A percentile compares a stretch with the other conserved stretches of the same genome.
These are phyloP conservation scores for Protophormia terraenovae DNA, from an alignment of 2,888 invertebrate species.

Conservation along the genomic window DNA sequence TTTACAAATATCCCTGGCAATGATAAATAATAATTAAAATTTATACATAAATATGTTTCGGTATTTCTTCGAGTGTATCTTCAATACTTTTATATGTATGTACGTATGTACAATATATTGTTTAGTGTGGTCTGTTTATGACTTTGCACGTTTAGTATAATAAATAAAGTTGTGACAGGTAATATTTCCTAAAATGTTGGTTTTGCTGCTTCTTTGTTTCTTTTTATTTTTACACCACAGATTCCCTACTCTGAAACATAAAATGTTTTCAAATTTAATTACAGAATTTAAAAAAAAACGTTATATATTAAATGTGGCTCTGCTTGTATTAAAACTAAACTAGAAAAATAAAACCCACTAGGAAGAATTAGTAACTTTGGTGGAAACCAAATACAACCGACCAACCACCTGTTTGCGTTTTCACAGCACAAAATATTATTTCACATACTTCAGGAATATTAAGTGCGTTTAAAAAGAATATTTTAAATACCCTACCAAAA, in stretches of 20 bases:
- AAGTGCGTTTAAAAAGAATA: neutral
- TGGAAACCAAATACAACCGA: slow-evolving; percentile 12
- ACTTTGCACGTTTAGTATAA: slow-evolving; percentile 50
- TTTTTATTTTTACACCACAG: neutral
- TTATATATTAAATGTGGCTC: slow-evolving; percentile 17
- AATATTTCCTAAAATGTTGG: slow-evolving; percentile 49
- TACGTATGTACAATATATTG: too few relatives aligned
- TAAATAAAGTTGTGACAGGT: slow-evolving; percentile 68
- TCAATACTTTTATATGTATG: neutral
- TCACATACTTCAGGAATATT: neutral
- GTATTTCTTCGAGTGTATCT: slow-evolving; percentile 25
- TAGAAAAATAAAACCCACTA: neutral
- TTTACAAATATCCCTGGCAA: too few relatives aligned
- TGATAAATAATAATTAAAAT: too few relatives aligned
- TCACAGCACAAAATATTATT: neutral
- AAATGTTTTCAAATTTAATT: slow-evolving; percentile 62
- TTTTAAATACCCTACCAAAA: neutral
- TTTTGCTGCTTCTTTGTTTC: neutral
- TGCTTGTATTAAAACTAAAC: slow-evolving; percentile 16
- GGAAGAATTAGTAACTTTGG: slow-evolving; percentile 20
- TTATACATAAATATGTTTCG: neutral
- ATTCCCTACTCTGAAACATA: slow-evolving; percentile 11
- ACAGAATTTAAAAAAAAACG: slow-evolving; percentile 12
- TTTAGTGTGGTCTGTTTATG: slow-evolving; percentile 56
- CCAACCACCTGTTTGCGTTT: slow-evolving; percentile 44